phyloP scores from a whole-genome alignment of 2,797 vertebrate genomes.

The Galagoides demidoff region DNA sequence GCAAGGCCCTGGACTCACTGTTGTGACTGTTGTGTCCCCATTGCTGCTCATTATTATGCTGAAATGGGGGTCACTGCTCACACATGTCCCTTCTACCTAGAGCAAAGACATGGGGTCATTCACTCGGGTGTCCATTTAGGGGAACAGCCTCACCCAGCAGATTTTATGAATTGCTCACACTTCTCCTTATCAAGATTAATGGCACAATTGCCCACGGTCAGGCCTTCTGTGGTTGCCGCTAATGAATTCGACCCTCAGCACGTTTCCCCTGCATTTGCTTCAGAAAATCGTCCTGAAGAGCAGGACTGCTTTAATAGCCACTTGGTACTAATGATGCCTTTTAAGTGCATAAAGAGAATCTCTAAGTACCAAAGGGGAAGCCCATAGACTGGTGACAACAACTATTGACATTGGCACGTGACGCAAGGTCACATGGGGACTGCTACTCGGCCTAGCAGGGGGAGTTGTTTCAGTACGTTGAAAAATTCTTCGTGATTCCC shows the following conservation, averaged over 20 bases:
- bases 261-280: conserved; percentile 79
- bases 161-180: conserved; percentile 76
- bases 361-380: conserved; percentile 73
- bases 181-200: conserved; percentile 85
- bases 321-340: conserved; percentile 81
- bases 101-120: conserved; percentile 67
- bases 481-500: background rate
- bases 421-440: conserved; percentile 54
- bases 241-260: conserved; percentile 81
- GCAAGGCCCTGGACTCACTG: background rate
- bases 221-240: conserved; percentile 70
- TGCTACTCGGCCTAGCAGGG: background rate
- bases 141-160: conserved; percentile 67
- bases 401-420: conserved; percentile 66
- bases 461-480: background rate
- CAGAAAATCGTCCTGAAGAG: conserved; percentile 72
- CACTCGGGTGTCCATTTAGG: conserved; percentile 69
- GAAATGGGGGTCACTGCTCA: background rate
- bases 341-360: conserved; percentile 79
- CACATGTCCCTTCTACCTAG: background rate
- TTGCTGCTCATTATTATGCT: background rate
- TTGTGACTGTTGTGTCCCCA: background rate
- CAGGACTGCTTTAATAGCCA: conserved; percentile 84
- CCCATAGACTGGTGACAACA: conserved; percentile 63
- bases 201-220: conserved; percentile 70